phyloP scores from a whole-genome alignment of 2,113 vertebrate species.

The Percopsis transmontana region DNA sequence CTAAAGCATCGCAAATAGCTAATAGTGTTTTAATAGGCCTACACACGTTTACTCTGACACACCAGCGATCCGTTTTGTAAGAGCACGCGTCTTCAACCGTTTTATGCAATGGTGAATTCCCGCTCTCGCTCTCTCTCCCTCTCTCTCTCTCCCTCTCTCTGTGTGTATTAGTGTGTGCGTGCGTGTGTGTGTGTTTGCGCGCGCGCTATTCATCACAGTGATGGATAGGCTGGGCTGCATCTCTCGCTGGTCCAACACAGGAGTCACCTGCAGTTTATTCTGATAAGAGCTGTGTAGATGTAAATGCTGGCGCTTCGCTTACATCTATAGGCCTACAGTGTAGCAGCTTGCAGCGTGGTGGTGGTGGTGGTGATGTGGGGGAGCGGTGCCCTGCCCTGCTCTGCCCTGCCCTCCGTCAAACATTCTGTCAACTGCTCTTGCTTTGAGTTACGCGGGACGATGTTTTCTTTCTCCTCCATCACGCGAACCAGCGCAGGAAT shows the following conservation, averaged over 20 bases:
- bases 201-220: conserved; percentile 17
- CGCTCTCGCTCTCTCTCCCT: background rate
- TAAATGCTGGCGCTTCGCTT: conserved; percentile 10
- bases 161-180: conserved; percentile 1
- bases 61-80: no score
- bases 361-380: background rate
- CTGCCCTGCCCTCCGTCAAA: background rate
- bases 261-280: conserved; percentile 21
- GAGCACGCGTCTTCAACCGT: background rate
- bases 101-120: background rate
- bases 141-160: background rate
- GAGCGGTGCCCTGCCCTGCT: no score
- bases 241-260: conserved; percentile 13
- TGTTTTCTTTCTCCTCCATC: background rate
- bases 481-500: no score
- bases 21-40: no score
- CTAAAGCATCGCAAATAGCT: no score
- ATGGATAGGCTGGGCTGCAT: conserved; percentile 12
- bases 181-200: background rate
- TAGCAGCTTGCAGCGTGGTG: background rate
- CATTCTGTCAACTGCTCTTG: conserved; percentile 10
- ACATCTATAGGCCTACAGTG: conserved; percentile 2
- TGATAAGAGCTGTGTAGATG: conserved; percentile 15
- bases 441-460: background rate
- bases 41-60: no score